Percentiles rank a stretch among this genome's conserved stretches.
phyloP scores from a whole-genome alignment of 2,113 vertebrate species.

The Fulmarus glacialis region DNA sequence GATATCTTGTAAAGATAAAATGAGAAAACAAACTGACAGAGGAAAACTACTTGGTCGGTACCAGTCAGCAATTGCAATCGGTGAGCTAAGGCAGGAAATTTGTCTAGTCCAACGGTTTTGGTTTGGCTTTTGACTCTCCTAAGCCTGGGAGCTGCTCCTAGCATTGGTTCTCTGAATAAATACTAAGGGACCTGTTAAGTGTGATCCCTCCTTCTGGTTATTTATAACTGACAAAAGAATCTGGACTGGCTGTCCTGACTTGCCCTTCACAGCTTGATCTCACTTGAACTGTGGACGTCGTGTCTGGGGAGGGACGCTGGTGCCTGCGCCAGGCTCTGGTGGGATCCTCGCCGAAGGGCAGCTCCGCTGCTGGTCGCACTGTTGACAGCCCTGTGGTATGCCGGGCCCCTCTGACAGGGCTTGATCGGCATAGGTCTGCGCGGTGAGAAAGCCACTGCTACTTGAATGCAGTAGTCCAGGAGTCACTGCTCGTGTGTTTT shows the following conservation, averaged over 20 bases:
- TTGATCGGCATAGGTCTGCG: too few species aligned
- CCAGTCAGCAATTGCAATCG: neutral
- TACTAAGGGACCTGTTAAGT: neutral
- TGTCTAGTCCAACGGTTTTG: neutral
- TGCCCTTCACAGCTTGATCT: neutral
- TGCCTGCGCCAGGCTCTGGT: neutral
- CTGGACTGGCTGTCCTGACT: neutral
- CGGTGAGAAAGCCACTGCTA: neutral
- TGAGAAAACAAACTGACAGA: neutral
- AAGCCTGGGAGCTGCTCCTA: neutral
- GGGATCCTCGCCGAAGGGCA: neutral
- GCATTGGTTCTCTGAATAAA: neutral
- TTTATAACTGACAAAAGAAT: neutral
- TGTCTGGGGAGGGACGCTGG: neutral
- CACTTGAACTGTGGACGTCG: rapidly evolving
- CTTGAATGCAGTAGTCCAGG: neutral
- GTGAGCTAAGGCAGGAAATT: neutral
- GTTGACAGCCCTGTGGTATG: rapidly evolving
- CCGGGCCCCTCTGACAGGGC: neutral
- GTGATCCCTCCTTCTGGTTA: neutral
- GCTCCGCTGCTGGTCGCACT: neutral
- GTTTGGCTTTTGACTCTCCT: neutral
- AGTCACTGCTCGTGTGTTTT: neutral
- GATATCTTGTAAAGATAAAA: neutral
- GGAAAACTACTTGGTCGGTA: neutral